phyloP scores from a whole-genome alignment of 2,113 vertebrate genomes.

The Pachypanchax playfairii region DNA sequence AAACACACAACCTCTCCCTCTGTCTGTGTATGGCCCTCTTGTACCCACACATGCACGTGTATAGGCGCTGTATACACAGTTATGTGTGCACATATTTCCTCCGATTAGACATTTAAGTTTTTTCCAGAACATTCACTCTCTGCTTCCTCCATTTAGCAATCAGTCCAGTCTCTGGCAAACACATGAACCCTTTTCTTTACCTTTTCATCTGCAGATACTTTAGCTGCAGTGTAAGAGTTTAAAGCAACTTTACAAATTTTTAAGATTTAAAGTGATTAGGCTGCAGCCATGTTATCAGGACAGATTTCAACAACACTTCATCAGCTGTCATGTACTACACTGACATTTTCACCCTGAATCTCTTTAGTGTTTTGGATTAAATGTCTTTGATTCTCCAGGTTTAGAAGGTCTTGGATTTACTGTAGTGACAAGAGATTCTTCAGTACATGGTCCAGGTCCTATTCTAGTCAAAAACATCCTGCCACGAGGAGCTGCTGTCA shows the following conservation, averaged over 20 bases:
- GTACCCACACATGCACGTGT: slow-evolving; percentile 38
- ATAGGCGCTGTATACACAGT: slow-evolving; percentile 18
- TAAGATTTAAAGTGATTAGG: no score
- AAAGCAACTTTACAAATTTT: slow-evolving; percentile 17
- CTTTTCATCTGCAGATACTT: slow-evolving; percentile 49
- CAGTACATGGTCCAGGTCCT: slow-evolving; percentile 90
- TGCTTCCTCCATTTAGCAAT: slow-evolving; percentile 37
- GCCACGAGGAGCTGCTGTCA: slow-evolving; percentile 92
- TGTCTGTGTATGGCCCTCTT: slow-evolving; percentile 41
- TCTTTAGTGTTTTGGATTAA: background rate
- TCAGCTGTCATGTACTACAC: no score
- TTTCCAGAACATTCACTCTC: slow-evolving; percentile 54
- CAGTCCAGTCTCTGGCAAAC: slow-evolving; percentile 40
- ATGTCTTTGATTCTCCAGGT: slow-evolving; percentile 75
- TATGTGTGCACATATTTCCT: slow-evolving; percentile 35
- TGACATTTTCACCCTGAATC: slow-evolving; percentile 16
- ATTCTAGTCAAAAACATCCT: slow-evolving; percentile 99
- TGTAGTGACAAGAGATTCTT: slow-evolving; percentile 96
- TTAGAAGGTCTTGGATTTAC: slow-evolving; percentile 96
- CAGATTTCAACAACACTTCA: no score
- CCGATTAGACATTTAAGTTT: slow-evolving; percentile 57
- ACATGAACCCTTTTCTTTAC: slow-evolving; percentile 60
- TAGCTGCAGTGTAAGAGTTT: slow-evolving; percentile 45
- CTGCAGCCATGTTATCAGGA: no score
- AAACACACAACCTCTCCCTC: slow-evolving; percentile 57